A percentile compares a stretch with the other conserved stretches of the same genome.
Conservation (phyloP, 2,888 invertebrate genomes). For the Myathropa florea region DNA sequence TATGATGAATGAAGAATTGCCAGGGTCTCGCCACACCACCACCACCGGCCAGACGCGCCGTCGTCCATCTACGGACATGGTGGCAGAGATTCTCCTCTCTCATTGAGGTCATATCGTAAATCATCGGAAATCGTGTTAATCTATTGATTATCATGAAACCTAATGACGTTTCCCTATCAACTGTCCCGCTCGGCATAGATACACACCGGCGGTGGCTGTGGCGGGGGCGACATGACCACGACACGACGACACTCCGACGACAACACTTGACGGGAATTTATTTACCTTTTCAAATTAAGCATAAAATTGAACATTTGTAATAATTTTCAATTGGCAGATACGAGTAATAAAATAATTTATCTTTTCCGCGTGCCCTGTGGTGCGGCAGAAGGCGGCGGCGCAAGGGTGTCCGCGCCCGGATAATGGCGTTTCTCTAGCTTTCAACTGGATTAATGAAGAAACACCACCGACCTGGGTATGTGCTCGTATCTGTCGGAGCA, state of each 20-base stretch:
- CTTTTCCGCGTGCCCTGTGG: neutral
- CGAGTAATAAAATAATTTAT: conserved; percentile 32
- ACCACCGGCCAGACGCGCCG: conserved; percentile 1
- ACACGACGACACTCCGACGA: conserved; percentile 4
- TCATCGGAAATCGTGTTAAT: conserved; percentile 69
- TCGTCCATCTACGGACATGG: conserved; percentile 21
- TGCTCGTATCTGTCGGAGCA: neutral
- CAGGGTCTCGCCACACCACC: conserved; percentile 16
- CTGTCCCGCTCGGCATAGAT: neutral
- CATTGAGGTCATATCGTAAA: conserved; percentile 70
- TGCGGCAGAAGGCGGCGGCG: neutral
- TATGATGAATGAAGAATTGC: conserved; percentile 68
- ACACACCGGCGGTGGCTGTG: no score
- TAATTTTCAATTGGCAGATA: conserved; percentile 46
- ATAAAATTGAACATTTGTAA: conserved; percentile 57
- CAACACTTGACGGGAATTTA: conserved; percentile 48
- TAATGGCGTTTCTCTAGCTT: neutral
- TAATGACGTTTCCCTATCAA: conserved; percentile 65
- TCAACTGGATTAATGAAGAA: conserved; percentile 47
- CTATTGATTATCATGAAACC: conserved; percentile 69
- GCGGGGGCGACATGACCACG: neutral
- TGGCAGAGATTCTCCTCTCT: conserved; percentile 49
- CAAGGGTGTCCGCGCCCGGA: neutral
- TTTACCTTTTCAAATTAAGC: conserved; percentile 60
- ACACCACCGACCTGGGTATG: neutral